Base-by-base conservation (phyloP, 2,113 vertebrate genomes). In the Megaleporinus macrocephalus region DNA sequence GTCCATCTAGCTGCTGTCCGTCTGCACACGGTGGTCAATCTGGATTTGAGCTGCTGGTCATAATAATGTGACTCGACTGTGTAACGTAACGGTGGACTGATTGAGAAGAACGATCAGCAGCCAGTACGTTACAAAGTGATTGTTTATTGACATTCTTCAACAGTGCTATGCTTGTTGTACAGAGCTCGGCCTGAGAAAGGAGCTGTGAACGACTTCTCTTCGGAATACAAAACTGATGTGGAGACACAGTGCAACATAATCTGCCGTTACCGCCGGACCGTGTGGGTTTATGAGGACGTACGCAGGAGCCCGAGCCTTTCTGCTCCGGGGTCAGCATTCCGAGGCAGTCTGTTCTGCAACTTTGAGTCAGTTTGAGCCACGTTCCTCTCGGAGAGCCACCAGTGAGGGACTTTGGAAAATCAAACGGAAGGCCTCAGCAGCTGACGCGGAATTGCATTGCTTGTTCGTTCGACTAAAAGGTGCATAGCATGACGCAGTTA, bases 91-190 rank as follows among this genome's bases (percentile, higher is more conserved):
- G 41, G 41, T 11, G 41, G 41, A 44, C 5, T 36, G 4, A 44
- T 18, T 51, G 33, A 74, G 76, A 75, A 69, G 59, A 15, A 11
- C 29, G 5, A 29, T 59, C 16, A 47, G 41, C 27, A 75, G 5
- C 82, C 74, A 59, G 88, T 93, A 91, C 91, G 93, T 93, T 95
- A 94, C 92, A 94, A 96, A 96, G 89, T 94, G 90, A 93, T 91
- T 88, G 88, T 96, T 96, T 96, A 97, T 96, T 96, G 94, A 95
- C 95, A 96, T 95, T 96, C 93, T 92, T 95, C 88, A 92, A 91
- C 93, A 93, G 91, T 92, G 91, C 90, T 92, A 91, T 93, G 91
- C 93, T 92, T 91, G 5, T 90, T 36, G n/a, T 92, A 95, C 91
- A 95, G 94, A 95, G 93, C 92, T 87, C 78, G 90, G 94, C 94